Evolutionary conservation across 2,113 vertebrate species (phyloP).

Genomic region (Menidia beryllina): DNA sequence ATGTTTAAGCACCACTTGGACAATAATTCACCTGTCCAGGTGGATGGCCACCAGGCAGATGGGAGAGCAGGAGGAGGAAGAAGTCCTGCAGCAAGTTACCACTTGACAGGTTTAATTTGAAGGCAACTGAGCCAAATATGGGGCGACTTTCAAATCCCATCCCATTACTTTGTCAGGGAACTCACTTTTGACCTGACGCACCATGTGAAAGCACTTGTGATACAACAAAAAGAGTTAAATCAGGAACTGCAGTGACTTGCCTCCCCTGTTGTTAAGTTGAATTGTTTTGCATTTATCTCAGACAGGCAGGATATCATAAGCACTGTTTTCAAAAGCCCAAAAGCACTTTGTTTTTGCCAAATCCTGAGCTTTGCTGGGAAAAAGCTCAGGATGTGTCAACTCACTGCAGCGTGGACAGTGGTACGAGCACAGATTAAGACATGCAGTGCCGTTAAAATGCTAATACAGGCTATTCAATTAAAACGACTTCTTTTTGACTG

Average conservation of each 20-base stretch:
- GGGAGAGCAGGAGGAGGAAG: conserved; percentile 23
- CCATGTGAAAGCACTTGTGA: conserved; percentile 31
- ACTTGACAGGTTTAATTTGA: conserved; percentile 65
- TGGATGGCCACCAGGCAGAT: conserved; percentile 34
- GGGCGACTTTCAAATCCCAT: conserved; percentile 59
- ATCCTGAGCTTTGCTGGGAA: conserved; percentile 23
- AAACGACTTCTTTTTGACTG: conserved; percentile 58
- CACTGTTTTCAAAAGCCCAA: conserved; percentile 23
- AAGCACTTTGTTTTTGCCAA: conserved; percentile 40
- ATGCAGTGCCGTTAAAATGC: conserved; percentile 65
- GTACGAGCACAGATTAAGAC: conserved; percentile 38
- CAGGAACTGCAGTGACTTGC: conserved; percentile 24
- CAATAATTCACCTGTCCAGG: conserved; percentile 77
- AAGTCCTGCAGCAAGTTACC: conserved; percentile 22
- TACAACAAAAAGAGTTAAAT: conserved; percentile 52
- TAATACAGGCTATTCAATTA: conserved; percentile 73
- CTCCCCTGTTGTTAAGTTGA: conserved; percentile 26
- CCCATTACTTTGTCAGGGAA: conserved; percentile 32
- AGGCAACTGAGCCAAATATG: conserved; percentile 60
- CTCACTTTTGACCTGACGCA: conserved; percentile 32
- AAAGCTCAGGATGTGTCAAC: conserved; percentile 11
- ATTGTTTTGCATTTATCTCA: conserved; percentile 61
- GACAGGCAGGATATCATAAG: conserved; percentile 43
- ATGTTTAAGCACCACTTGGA: conserved; percentile 54
- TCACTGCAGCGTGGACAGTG: conserved; percentile 59